These are phyloP conservation scores for Rhinoraja longicauda DNA, from an alignment of 2,797 vertebrate genomes.

Conservation along the genomic window DNA sequence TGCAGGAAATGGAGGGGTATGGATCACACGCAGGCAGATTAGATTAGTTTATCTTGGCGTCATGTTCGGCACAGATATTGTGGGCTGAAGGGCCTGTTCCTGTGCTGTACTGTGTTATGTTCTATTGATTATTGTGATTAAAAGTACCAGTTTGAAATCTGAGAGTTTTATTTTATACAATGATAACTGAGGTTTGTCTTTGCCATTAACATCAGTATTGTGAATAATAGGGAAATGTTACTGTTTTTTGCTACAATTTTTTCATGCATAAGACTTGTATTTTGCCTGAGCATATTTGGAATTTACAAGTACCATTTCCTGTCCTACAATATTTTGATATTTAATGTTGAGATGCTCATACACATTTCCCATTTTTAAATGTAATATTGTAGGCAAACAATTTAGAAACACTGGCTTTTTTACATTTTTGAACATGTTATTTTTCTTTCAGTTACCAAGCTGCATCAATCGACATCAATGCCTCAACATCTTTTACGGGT, in stretches of 20 bases:
- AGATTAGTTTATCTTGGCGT: too few relatives aligned
- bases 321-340: neutral
- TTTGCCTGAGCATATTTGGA: neutral
- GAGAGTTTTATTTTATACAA: neutral
- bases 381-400: neutral
- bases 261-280: neutral
- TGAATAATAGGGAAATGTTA: neutral
- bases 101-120: too few relatives aligned
- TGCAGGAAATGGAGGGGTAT: too few relatives aligned
- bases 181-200: neutral
- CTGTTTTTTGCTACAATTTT: neutral
- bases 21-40: too few relatives aligned
- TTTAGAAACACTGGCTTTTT: neutral
- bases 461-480: constrained; percentile 68
- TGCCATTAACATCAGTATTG: neutral
- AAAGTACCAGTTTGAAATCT: neutral
- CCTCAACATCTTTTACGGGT: constrained; percentile 59
- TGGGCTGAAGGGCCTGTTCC: too few relatives aligned
- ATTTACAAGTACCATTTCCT: neutral
- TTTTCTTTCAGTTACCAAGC: constrained; percentile 61
- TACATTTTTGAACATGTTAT: neutral
- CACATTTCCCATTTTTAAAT: neutral
- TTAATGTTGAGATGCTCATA: neutral
- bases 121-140: neutral
- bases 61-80: too few relatives aligned